Percentiles rank a stretch among this genome's conserved stretches.
Evolutionary conservation across 2,797 vertebrate genomes (phyloP).

Genomic region (Morus bassanus): DNA sequence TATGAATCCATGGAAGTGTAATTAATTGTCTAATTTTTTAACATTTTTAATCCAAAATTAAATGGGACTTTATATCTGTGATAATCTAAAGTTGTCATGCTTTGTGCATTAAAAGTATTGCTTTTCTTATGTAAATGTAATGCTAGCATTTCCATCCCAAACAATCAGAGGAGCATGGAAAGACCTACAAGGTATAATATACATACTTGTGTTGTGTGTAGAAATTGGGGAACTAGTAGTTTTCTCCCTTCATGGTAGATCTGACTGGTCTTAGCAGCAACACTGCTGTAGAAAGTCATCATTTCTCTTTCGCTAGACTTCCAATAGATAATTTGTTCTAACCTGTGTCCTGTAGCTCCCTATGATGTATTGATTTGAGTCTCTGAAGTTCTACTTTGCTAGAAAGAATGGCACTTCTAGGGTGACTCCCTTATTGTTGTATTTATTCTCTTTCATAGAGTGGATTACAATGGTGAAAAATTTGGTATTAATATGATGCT

Average conservation of each 20-base stretch:
- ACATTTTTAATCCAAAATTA: conserved; percentile 36
- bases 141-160: conserved; percentile 78
- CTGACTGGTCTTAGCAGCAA: conserved; percentile 33
- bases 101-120: conserved; percentile 69
- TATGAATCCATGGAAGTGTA: conserved; percentile 40
- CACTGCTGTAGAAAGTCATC: conserved; percentile 21
- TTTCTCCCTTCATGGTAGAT: conserved; percentile 60
- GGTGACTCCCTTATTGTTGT: background rate
- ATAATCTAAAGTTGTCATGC: conserved; percentile 51
- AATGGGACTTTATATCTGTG: conserved; percentile 35
- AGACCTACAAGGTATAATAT: conserved; percentile 78
- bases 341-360: conserved; percentile 32
- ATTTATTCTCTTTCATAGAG: background rate
- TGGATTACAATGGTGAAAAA: background rate
- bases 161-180: conserved; percentile 78
- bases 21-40: conserved; percentile 39
- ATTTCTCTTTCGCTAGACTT: conserved; percentile 40
- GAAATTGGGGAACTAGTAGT: conserved; percentile 65
- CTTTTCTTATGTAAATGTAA: conserved; percentile 71
- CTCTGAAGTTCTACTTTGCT: conserved; percentile 17
- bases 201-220: conserved; percentile 74
- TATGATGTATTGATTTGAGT: conserved; percentile 27
- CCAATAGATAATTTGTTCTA: conserved; percentile 45
- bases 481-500: background rate
- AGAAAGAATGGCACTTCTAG: background rate